Conservation (phyloP, 2,888 invertebrate species). For the Empis stercorea region DNA sequence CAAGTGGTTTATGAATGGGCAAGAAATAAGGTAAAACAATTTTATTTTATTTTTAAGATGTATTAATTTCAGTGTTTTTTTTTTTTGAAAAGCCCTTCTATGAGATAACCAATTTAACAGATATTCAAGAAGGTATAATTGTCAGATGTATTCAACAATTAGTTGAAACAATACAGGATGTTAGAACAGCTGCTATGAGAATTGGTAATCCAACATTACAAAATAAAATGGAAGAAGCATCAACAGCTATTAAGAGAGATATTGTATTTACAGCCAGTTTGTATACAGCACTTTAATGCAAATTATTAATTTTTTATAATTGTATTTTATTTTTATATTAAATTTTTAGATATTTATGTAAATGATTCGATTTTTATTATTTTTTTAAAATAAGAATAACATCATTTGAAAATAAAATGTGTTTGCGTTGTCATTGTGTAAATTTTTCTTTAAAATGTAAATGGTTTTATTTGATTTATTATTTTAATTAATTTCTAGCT, state of each 20-base stretch:
- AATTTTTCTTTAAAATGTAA: no score
- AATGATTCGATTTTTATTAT: no score
- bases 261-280: conserved; percentile 97
- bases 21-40: conserved; percentile 62
- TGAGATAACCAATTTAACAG: conserved; percentile 83
- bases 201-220: conserved; percentile 87
- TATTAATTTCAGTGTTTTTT: conserved; percentile 14
- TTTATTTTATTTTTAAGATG: conserved; percentile 3
- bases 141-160: conserved; percentile 94
- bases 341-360: no score
- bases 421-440: no score
- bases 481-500: conserved; percentile 44
- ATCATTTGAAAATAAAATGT: no score
- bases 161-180: conserved; percentile 79
- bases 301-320: no score
- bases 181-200: conserved; percentile 82
- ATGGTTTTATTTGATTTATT: no score
- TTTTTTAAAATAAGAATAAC: no score
- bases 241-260: conserved; percentile 84
- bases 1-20: conserved; percentile 97
- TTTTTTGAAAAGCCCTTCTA: conserved; percentile 92
- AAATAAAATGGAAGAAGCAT: conserved; percentile 91
- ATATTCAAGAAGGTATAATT: conserved; percentile 95
- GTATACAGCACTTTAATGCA: conserved; percentile 48
- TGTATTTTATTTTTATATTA: no score